Evolutionary conservation across 2,113 vertebrate species (phyloP), one percentile per base, ranked within the genome.

Genomic region (Solenodon paradoxus): DNA sequence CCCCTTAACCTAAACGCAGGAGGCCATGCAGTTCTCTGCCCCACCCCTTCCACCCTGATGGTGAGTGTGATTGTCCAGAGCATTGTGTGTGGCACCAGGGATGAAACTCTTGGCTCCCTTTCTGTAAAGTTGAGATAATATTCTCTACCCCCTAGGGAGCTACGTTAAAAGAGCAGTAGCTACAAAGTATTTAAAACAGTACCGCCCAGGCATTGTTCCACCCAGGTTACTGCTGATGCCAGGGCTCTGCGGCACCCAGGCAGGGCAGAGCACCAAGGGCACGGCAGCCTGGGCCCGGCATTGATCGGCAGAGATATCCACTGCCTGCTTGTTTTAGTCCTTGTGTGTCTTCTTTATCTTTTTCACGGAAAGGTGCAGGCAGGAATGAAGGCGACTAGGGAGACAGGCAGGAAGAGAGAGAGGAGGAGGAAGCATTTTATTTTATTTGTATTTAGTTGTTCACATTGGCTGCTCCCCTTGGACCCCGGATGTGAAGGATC

Each of bases 281-380:
- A 28, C 3, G 42, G 49, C 85, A 38, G 40, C 22, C 74, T 38
- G 42, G n/a, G 69, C 32, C 38, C 30, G 13, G 6, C 22, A 13
- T 30, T 40, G 19, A 7, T 12, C 3, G 0, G 0, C 1, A 4
- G 7, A 2, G 9, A 26, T 3, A 24, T 20, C 3, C 7, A 30
- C 30, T 17, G 63, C 28, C 22, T 4, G 77, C 32, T 47, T 9
- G 0, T 15, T 28, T 59, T 12, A n/a, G n/a, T n/a, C n/a, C n/a
- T n/a, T n/a, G n/a, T n/a, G n/a, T n/a, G n/a, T n/a, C n/a, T n/a
- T n/a, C n/a, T n/a, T n/a, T n/a, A n/a, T n/a, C n/a, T n/a, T n/a
- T n/a, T n/a, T n/a, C n/a, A n/a, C n/a, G n/a, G n/a, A n/a, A n/a
- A n/a, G n/a, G n/a, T n/a, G n/a, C n/a, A n/a, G n/a, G n/a, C n/a